Evolutionary conservation across 2,888 invertebrate species (phyloP).

Genomic region (Mimumesa dahlbomi): DNA sequence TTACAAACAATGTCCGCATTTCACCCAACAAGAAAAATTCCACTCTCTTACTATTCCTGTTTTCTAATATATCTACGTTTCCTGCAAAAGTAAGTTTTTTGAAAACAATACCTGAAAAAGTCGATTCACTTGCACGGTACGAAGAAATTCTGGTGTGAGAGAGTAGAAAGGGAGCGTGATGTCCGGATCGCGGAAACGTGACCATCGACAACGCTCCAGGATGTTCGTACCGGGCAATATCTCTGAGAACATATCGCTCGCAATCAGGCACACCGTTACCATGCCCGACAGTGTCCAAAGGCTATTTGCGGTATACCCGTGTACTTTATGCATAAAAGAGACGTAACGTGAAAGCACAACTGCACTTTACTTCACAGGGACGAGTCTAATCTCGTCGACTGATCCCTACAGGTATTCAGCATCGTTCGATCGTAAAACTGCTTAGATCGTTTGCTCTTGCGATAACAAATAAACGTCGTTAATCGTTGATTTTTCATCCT

Average conservation of each 20-base stretch:
- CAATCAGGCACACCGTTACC: constrained; percentile 65
- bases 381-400: constrained; percentile 38
- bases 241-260: constrained; percentile 63
- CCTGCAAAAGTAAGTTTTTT: too few species aligned
- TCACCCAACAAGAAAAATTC: too few species aligned
- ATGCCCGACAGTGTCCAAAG: constrained; percentile 61
- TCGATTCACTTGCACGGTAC: neutral
- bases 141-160: constrained; percentile 43
- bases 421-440: neutral
- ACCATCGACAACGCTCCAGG: constrained; percentile 66
- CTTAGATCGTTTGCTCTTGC: neutral
- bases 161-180: constrained; percentile 66
- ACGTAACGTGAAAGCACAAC: constrained; percentile 59
- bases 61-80: too few species aligned
- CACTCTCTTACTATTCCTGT: too few species aligned
- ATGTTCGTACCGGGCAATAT: constrained; percentile 61
- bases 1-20: too few species aligned
- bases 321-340: constrained; percentile 62
- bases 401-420: constrained; percentile 30
- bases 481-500: too few species aligned
- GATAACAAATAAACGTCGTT: too few species aligned
- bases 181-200: constrained; percentile 65
- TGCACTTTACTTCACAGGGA: constrained; percentile 26
- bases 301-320: constrained; percentile 61
- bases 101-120: too few species aligned